Conservation (phyloP, 2,797 vertebrate species). For the Platalea minor region DNA sequence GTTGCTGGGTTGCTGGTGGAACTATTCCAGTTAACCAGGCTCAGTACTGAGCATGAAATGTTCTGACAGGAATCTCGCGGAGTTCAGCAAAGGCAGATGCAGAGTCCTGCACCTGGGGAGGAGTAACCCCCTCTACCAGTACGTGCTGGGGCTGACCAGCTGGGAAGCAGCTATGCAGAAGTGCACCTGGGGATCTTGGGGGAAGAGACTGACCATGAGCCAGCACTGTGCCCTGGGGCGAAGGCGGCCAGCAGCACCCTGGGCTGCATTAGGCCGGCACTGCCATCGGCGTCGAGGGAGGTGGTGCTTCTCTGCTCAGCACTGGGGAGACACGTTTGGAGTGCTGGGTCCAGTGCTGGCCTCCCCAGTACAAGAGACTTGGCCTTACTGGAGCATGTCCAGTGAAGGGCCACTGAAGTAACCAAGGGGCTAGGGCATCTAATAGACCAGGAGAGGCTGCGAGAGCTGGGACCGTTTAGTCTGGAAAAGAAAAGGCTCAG, state of each 20-base stretch:
- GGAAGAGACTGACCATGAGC: background rate
- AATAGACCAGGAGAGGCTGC: background rate
- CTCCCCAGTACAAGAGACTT: background rate
- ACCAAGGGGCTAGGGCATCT: background rate
- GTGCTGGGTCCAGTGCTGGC: background rate
- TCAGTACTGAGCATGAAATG: background rate
- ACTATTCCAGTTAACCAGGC: background rate
- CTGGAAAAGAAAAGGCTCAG: background rate
- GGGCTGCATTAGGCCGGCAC: background rate
- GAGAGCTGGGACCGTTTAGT: background rate
- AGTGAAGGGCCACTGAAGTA: too few species aligned
- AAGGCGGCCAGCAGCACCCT: background rate
- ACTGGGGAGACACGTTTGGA: background rate
- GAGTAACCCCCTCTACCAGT: background rate
- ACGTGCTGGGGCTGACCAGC: background rate
- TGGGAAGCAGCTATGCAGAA: background rate
- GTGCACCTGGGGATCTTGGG: background rate
- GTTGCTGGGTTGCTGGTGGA: background rate
- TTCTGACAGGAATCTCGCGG: background rate
- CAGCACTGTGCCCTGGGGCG: too few species aligned
- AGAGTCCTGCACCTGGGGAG: background rate
- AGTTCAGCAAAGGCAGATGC: background rate
- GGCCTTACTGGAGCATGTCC: background rate
- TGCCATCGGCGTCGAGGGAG: rapidly evolving
- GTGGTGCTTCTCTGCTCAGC: background rate